Evolutionary conservation across 1,140 invertebrate species (phyloP).

Genomic region (Zaprionus davidi): DNA sequence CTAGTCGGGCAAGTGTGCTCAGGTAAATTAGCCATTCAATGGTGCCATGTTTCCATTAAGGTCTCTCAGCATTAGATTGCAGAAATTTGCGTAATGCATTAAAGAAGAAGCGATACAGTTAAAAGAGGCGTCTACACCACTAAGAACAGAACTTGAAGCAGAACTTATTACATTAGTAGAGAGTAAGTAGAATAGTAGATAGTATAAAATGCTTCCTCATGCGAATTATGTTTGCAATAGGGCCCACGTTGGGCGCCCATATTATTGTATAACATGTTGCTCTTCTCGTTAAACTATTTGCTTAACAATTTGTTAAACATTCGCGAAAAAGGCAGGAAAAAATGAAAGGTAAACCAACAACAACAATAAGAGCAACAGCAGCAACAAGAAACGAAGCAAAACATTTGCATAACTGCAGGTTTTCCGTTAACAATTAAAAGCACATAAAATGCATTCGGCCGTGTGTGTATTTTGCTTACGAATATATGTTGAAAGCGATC

Average conservation of each 20-base stretch:
- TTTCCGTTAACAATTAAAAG: conserved; percentile 75
- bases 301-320: conserved; percentile 71
- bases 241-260: conserved; percentile 14
- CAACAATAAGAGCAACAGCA: conserved; percentile 6
- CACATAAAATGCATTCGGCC: conserved; percentile 47
- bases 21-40: conserved; percentile 6
- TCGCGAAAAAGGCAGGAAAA: conserved; percentile 23
- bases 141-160: neutral
- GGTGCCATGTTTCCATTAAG: conserved; percentile 3
- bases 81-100: neutral
- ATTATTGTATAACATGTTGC: conserved; percentile 52
- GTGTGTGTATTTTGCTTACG: conserved; percentile 10
- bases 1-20: neutral
- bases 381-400: conserved; percentile 39
- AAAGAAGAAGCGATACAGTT: neutral
- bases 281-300: conserved; percentile 74
- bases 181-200: neutral
- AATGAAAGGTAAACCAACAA: conserved; percentile 62
- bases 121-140: neutral
- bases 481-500: conserved; percentile 8
- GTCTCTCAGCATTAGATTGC: neutral
- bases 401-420: conserved; percentile 60
- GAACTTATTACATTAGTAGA: neutral
- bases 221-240: neutral
- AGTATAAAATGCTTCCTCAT: neutral